Evolutionary conservation across 2,797 vertebrate genomes (phyloP), one percentile per base, ranked within the genome.

Genomic region (Clarias pachynema): DNA sequence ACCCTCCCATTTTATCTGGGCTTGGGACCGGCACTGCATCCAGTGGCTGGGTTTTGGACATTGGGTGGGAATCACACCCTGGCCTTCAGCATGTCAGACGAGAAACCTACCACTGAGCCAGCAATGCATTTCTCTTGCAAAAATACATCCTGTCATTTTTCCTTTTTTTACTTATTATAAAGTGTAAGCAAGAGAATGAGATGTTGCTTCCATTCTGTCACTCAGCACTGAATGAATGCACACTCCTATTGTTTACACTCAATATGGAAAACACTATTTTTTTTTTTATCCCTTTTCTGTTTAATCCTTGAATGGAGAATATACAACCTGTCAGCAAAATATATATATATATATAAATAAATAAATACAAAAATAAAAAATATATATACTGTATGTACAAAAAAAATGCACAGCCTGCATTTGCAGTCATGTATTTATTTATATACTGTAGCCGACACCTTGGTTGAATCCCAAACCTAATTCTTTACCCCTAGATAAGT

Each of bases 221-320:
- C 31, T 74, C 63, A 49, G 20, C n/a, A 70, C 81, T 85, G 82
- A 79, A 79, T 84, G 82, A 79, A 79, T 88, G 83, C 93, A 90
- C 92, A 93, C 90, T 83, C 74, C 87, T 79, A 87, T 88, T 94
- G 93, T 95, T 94, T 93, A 92, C 92, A 84, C 56, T 77, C 57
- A 49, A 88, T 40, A 83, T 44, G 81, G 18, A 83, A 63, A 74
- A 60, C 37, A 83, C 10, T n/a, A 22, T 16, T 44, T 29, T n/a
- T 44, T 29, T n/a, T n/a, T 2, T n/a, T 4, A 9, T 59, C 22
- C 24, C 9, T 57, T 1, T 40, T 63, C 4, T 16, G 7, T 18
- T 31, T 18, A 5, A 16, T n/a, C 10, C 12, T 22, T 59, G 6
- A 34, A 77, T 22, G 10, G 0, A 37, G 60, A 16, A 14, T 3